Evolutionary conservation across 2,888 invertebrate genomes (phyloP), one percentile per base, ranked within the genome.

Genomic region (Caenorhabditis wallacei): DNA sequence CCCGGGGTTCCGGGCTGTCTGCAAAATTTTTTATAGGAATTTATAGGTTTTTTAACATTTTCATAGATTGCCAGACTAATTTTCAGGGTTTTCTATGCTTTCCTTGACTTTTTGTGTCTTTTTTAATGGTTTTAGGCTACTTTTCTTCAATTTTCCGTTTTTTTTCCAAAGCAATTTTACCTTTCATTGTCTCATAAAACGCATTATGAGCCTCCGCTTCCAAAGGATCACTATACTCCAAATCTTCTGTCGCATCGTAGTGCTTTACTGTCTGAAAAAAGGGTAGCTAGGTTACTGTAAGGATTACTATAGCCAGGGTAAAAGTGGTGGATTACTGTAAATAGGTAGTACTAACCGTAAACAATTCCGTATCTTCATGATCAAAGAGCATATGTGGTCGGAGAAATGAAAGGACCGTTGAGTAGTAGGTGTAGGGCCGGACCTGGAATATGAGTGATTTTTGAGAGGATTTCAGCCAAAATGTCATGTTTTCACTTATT

Each of bases 1-100:
- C 66, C 0, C 13, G 13, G 0, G 22, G 20, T 10, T 78, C 59
- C 13, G 82, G 66, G 2, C 95, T 94, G 11, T 68, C 86, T 87
- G 80, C 24, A 64, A 64, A n/a, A n/a, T n/a, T n/a, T n/a, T n/a
- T n/a, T n/a, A n/a, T n/a, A n/a, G n/a, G n/a, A n/a, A n/a, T n/a
- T n/a, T n/a, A n/a, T n/a, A n/a, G n/a, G n/a, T n/a, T n/a, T n/a
- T n/a, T n/a, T n/a, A n/a, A n/a, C n/a, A n/a, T n/a, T n/a, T n/a
- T n/a, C n/a, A n/a, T n/a, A n/a, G n/a, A n/a, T n/a, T n/a, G n/a
- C n/a, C n/a, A n/a, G n/a, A n/a, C n/a, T n/a, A n/a, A n/a, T n/a
- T n/a, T n/a, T n/a, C n/a, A n/a, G n/a, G n/a, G n/a, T n/a, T n/a
- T n/a, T n/a, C n/a, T n/a, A n/a, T n/a, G n/a, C n/a, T n/a, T n/a